Evolutionary conservation across 2,888 invertebrate species (phyloP), one percentile per base, ranked within the genome.

Genomic region (Lasioglossum villosulum): DNA sequence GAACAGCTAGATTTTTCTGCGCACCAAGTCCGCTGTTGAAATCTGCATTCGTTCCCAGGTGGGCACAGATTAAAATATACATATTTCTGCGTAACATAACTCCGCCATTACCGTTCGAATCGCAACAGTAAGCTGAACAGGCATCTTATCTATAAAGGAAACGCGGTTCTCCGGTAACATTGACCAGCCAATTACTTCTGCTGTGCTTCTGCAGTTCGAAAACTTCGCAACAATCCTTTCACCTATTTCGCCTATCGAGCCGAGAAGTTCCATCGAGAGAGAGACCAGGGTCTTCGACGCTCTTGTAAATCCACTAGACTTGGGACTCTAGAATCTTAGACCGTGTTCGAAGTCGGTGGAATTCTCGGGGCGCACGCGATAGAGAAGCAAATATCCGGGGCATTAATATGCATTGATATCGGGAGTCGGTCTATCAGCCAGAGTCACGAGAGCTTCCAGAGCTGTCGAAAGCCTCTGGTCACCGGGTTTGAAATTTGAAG

Each of bases 401-500:
- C 87, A 88, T 89, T 88, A 87, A 84, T 86, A 86, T 84, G 89
- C 82, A 87, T 88, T 83, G 78, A 85, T 88, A 87, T 72, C 71
- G 52, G 5, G 23, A 23, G 56, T 59, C 59, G 72, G 59, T 73
- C 73, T 56, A 88, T 78, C 80, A 52, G 68, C 75, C 78, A 27
- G 45, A 82, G 82, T 84, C 80, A 82, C 89, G 84, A 88, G 63
- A 66, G 34, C 19, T 66, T 34, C 66, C 34, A 66, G 66, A 34
- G 66, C n/a, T 59, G 74, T 63, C 23, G 68, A 23, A 37, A 37
- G 10, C 12, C 39, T 10, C 23, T n/a, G 37, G 23, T n/a, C 68
- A 39, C 12, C 27, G 27, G 39, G 23, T 27, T 4, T 3, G 42
- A 48, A 72, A 82, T 78, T 70, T 63, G 39, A 66, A 82, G 66